Percentiles rank a stretch among this genome's conserved stretches.
Conservation (phyloP, 2,888 invertebrate genomes). For the Noctua fimbriata region DNA sequence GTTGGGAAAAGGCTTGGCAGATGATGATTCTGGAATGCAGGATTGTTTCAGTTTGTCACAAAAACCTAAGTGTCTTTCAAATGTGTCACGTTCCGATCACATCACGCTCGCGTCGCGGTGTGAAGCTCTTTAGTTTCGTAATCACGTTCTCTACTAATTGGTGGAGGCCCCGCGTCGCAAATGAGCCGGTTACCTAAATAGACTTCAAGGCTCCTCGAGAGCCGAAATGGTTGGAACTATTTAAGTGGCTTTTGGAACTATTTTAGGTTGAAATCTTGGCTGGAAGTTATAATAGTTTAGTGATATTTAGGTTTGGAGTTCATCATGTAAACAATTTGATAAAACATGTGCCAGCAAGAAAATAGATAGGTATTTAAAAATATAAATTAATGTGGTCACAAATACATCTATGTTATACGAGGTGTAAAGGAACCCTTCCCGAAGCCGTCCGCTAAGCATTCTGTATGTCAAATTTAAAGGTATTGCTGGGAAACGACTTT, state of each 20-base stretch:
- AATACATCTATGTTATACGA: neutral
- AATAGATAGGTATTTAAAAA: neutral
- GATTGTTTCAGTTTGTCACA: neutral
- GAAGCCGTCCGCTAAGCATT: too few species aligned
- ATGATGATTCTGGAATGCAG: neutral
- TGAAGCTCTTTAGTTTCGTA: slow-evolving; percentile 60
- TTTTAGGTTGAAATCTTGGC: slow-evolving; percentile 2
- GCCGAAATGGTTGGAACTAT: slow-evolving; percentile 15
- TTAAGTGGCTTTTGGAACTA: slow-evolving; percentile 19
- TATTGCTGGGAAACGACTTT: too few species aligned
- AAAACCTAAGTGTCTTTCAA: neutral
- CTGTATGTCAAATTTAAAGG: too few species aligned
- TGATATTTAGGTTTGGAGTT: neutral
- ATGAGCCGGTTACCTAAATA: slow-evolving; percentile 54
- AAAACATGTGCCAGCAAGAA: neutral
- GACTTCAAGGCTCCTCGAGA: slow-evolving; percentile 28
- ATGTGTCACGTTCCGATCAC: slow-evolving; percentile 19
- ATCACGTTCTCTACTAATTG: slow-evolving; percentile 68
- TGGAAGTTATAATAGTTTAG: neutral
- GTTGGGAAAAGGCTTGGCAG: neutral
- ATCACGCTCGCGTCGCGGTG: slow-evolving; percentile 17
- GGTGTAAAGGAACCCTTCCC: too few species aligned
- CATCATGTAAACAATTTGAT: neutral
- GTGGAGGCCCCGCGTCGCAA: slow-evolving; percentile 47
- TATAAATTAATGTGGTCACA: neutral